Base-by-base conservation (phyloP, 2,113 vertebrate genomes). In the Tretioscincus oriximinensis region DNA sequence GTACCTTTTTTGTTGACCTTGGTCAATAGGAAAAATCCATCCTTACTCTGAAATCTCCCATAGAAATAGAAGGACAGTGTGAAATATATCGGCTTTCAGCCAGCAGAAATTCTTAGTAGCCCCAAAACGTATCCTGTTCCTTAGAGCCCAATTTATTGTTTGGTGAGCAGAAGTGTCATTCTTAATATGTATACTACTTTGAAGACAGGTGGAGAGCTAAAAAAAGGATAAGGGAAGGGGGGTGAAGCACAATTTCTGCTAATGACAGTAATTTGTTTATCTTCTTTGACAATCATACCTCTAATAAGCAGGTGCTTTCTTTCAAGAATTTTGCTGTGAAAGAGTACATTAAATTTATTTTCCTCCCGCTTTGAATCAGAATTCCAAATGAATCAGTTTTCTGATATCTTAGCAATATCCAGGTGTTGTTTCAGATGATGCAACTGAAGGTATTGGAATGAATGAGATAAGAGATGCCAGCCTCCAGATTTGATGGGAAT, bases 231-330 rank as follows among this genome's bases (percentile, higher is more conserved):
- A 77, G 76, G 76, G 76, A 71, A 78, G 73, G n/a, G 29, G 54
- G 18, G 84, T 65, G 80, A 77, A 63, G 63, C 86, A 73, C 29
- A 11, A n/a, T 73, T 87, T 84, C 65, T 69, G 85, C 74, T 85
- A 82, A 80, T 78, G 29, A 77, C 3, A 41, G 58, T 80, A 20
- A 80, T 83, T 87, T 88, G 67, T 45, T 86, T 84, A 60, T 81
- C 85, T 86, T 67, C 28, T 24, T 77, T 83, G 70, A 63, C 20
- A 81, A 72, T 80, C 5, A 82, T 71, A 63, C 26, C 24, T 24
- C 87, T 81, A 84, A 85, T 81, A 84, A 90, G 73, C 61, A 83
- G 58, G 49, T 84, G 68, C 61, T 81, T 86, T 58, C n/a, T 86
- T 88, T 83, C 69, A 80, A 78, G 26, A 58, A 26, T 78, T 83